Evolutionary conservation across 2,888 invertebrate species (phyloP).

Genomic region (Frankliniella fusca): DNA sequence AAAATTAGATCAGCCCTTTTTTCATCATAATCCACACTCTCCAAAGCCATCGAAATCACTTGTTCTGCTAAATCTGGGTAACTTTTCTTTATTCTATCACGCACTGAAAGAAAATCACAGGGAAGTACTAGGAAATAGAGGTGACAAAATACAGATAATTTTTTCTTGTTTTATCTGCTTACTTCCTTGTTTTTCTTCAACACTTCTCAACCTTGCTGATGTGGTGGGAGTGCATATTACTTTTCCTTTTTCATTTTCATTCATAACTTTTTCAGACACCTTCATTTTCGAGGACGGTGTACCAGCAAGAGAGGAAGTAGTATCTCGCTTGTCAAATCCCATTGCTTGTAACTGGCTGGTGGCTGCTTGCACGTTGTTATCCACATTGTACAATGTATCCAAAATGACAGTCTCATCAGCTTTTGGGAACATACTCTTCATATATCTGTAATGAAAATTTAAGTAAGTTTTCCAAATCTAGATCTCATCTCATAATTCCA

Average conservation of each 20-base stretch:
- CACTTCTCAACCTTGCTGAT: slow-evolving; percentile 59
- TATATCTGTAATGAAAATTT: slow-evolving; percentile 59
- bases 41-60: slow-evolving; percentile 77
- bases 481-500: background rate
- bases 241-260: slow-evolving; percentile 44
- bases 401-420: slow-evolving; percentile 83
- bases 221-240: slow-evolving; percentile 51
- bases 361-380: slow-evolving; percentile 86
- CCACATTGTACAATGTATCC: slow-evolving; percentile 77
- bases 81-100: slow-evolving; percentile 62
- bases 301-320: slow-evolving; percentile 51
- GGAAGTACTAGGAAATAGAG: slow-evolving; percentile 21
- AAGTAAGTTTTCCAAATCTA: background rate
- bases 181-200: slow-evolving; percentile 67
- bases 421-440: slow-evolving; percentile 86
- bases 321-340: slow-evolving; percentile 78
- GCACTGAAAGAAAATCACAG: slow-evolving; percentile 55
- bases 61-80: slow-evolving; percentile 74
- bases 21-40: slow-evolving; percentile 82
- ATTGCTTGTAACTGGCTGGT: slow-evolving; percentile 73
- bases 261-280: slow-evolving; percentile 46
- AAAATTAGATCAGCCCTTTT: slow-evolving; percentile 75
- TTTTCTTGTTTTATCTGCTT: slow-evolving; percentile 42
- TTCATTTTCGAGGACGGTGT: slow-evolving; percentile 48
- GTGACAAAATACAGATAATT: background rate